Evolutionary conservation across 2,797 vertebrate species (phyloP).

Genomic region (Sebastes cheni): DNA sequence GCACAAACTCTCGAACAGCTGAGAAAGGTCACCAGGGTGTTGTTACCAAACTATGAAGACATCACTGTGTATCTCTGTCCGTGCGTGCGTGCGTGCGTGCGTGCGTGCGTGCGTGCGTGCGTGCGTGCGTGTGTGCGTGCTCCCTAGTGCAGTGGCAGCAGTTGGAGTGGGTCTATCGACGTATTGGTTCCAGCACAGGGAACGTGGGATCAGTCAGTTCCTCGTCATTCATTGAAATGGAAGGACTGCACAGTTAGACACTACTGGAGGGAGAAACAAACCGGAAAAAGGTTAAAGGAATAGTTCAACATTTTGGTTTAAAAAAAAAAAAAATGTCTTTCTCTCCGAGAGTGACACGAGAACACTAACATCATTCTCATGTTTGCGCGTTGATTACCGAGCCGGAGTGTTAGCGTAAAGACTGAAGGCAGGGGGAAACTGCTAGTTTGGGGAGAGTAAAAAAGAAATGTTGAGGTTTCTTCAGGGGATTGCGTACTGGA

Average conservation of each 20-base stretch:
- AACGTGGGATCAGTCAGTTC: slow-evolving; percentile 16
- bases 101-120: neutral
- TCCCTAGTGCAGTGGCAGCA: slow-evolving; percentile 23
- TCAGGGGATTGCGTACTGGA: neutral
- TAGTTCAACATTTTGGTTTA: neutral
- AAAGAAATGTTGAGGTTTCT: neutral
- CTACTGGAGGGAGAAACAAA: neutral
- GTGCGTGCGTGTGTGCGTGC: neutral
- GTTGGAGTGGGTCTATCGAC: slow-evolving; percentile 36
- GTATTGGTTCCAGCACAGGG: slow-evolving; percentile 25
- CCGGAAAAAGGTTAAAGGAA: neutral
- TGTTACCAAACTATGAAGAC: slow-evolving; percentile 34
- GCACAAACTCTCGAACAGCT: slow-evolving; percentile 3
- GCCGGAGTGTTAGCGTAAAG: neutral
- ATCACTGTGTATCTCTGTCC: slow-evolving; percentile 10
- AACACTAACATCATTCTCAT: neutral
- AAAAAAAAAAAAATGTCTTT: neutral
- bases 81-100: neutral
- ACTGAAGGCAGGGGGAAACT: neutral
- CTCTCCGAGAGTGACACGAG: neutral
- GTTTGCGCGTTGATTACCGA: neutral
- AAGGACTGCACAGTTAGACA: slow-evolving; percentile 19
- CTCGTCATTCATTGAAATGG: slow-evolving; percentile 38
- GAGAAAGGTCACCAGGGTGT: slow-evolving; percentile 15
- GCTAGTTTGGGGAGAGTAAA: neutral